Base-by-base conservation (phyloP, 2,113 vertebrate species). In the Nymphicus hollandicus region DNA sequence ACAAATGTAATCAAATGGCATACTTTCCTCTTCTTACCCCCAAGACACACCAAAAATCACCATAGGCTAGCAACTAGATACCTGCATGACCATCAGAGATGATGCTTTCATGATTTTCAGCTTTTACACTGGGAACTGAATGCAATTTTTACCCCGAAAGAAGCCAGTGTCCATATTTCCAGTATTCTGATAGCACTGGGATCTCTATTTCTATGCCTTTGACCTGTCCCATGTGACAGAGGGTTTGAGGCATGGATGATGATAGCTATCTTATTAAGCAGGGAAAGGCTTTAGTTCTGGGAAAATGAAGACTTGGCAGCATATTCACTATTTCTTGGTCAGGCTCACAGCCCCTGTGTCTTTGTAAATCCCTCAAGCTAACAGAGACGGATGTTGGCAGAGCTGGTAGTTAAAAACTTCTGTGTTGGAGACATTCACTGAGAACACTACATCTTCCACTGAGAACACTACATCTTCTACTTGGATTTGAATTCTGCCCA, bases 361-460 rank as follows among this genome's bases (percentile, higher is more conserved):
- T 74, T 84, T 53, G 46, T 84, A 39, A 73, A 76, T 91, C 44
- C 52, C 47, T 11, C 60, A 31, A 31, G 61, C 73, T 91, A 89
- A 71, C 37, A 72, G 61, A 72, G 69, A 89, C 0, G 1, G 76
- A 81, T 79, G 28, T 72, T 95, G 92, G 77, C 86, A 96, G 65
- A 44, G 25, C 65, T 61, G 41, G 33, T 47, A 68, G 76, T 64
- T 86, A 70, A 96, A 89, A 94, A 92, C 70, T 60, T 71, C 65
- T 71, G 65, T 90, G 52, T 92, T 58, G 46, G 77, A 72, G 72
- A 70, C 79, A 92, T 91, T 94, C 88, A 92, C 37, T 53, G 41
- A 91, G 72, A 95, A 93, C 73, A 88, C 64, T 71, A 47, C 55
- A 93, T 82, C 33, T 91, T 91, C 93, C 91, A 27, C 93, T 93